Base-by-base conservation (phyloP, 2,888 invertebrate genomes). In the Epistrophella euchroma region DNA sequence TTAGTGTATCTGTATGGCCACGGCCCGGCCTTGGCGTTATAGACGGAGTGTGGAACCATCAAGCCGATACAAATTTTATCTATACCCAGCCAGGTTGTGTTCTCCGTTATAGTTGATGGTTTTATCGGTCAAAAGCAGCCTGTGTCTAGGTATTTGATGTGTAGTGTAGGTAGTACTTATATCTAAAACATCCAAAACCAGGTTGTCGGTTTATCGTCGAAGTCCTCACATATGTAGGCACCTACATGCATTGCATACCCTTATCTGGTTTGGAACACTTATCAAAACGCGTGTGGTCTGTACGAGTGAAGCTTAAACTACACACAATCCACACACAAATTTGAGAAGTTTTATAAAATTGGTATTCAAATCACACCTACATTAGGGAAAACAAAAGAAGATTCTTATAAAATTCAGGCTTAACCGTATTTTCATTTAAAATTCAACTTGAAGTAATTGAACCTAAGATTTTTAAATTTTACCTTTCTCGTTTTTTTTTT, bases 271-370 rank as follows among this genome's bases (percentile, higher is more conserved):
- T 52, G 43, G 43, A 43, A 77, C 77, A 66, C 66, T 72, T 66
- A 77, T 77, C 77, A 82, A 77, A 82, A 77, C 58, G 82, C 82
- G 43, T 82, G 66, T 37, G 72, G 82, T 82, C 19, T 71, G 47
- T 55, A n/a, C 47, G 58, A 66, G 58, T 66, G 52, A 43, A 71
- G 37, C 76, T 17, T 64, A 50, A 47, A 56, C 50, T 64, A 62
- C 70, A 76, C 76, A 45, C 64, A 71, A 40, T 43, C 15, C 25
- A 58, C 25, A 64, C 22, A 66, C 7, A 68, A 47, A 66, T 56
- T 56, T 52, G 60, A 52, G 66, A 32, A 58, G 19, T 47, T 35
- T 19, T 50, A 50, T 17, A 35, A 60, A 73, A 73, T 66, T 2
- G 55, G 19, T 60, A 28, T 64, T 37, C 45, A n/a, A 50, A 56